Evolutionary conservation across 2,113 vertebrate species (phyloP).

Genomic region (Carettochelys insculpta): DNA sequence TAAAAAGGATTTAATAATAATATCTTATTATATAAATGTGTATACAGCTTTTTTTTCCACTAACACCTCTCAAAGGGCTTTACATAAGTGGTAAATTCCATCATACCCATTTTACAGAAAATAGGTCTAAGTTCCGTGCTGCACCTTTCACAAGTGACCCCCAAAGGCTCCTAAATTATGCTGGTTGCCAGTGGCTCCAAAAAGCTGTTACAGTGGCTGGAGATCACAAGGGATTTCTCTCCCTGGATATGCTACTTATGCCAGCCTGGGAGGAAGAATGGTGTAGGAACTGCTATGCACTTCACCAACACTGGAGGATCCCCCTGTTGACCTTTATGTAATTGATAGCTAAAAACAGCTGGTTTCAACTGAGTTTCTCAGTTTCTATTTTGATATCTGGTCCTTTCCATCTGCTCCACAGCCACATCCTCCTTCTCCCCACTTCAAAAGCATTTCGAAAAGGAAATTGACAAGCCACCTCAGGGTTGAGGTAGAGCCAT

Average conservation of each 20-base stretch:
- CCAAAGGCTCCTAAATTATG: background rate
- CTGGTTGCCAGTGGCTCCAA: background rate
- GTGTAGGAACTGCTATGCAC: background rate
- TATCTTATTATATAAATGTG: background rate
- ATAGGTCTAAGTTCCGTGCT: background rate
- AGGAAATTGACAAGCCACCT: slow-evolving; percentile 19
- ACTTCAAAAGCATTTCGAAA: slow-evolving; percentile 58
- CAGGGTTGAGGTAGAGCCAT: slow-evolving; percentile 16
- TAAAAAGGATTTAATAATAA: background rate
- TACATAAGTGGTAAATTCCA: background rate
- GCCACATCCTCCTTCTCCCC: slow-evolving; percentile 26
- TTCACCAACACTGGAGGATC: background rate
- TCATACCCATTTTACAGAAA: background rate
- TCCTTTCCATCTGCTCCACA: slow-evolving; percentile 13
- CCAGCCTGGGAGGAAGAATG: rapidly evolving
- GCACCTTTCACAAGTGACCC: background rate
- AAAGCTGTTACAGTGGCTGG: background rate
- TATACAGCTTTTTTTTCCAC: background rate
- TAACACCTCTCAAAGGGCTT: background rate
- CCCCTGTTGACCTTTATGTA: background rate
- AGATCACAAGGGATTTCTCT: background rate
- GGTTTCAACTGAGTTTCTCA: slow-evolving; percentile 30
- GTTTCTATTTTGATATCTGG: slow-evolving; percentile 39
- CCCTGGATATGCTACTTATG: background rate
- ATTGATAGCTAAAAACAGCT: slow-evolving; percentile 25